Evolutionary conservation across 2,113 vertebrate genomes (phyloP), one percentile per base, ranked within the genome.

Genomic region (Tretioscincus oriximinensis): DNA sequence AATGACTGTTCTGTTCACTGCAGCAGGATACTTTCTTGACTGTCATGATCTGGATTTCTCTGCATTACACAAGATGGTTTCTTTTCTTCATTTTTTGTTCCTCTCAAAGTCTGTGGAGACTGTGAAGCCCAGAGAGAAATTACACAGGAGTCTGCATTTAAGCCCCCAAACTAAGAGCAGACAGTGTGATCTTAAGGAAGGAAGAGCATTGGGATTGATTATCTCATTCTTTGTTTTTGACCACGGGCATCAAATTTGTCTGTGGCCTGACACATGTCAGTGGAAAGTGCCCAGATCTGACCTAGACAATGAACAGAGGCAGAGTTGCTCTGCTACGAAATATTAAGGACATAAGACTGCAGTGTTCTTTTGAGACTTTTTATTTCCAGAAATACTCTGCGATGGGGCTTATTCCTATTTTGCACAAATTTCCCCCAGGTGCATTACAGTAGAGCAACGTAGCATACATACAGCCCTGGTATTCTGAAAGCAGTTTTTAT

Each of bases 401-500:
- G 51, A 35, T 51, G 29, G 51, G 66, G 24, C 51, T 61, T 45
- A 45, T 70, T 79, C 29, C n/a, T 28, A 21, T 66, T 77, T 49
- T 49, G 61, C 16, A 28, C 51, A 71, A 78, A 73, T 47, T n/a
- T 7, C 22, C 58, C 67, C 6, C 18, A 45, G 24, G 54, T 45
- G 35, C 58, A 63, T 72, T 80, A 80, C n/a, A 49, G 31, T 9
- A 21, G 60, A 14, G 14, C 64, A 64, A 63, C 31, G 58, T 41
- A 64, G 60, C 21, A 73, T 49, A 9, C 45, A 73, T 73, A 71
- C 54, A 51, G 60, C 41, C 31, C 69, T 65, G 41, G 58, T 65
- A 80, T 80, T 71, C 35, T 64, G 78, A 80, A 72, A 80, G 65
- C 73, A 81, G 41, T 61, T 47, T 82, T 76, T 63, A 76, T 82